Conservation (phyloP, 2,797 vertebrate genomes). For the Coranthus polyacanthus region DNA sequence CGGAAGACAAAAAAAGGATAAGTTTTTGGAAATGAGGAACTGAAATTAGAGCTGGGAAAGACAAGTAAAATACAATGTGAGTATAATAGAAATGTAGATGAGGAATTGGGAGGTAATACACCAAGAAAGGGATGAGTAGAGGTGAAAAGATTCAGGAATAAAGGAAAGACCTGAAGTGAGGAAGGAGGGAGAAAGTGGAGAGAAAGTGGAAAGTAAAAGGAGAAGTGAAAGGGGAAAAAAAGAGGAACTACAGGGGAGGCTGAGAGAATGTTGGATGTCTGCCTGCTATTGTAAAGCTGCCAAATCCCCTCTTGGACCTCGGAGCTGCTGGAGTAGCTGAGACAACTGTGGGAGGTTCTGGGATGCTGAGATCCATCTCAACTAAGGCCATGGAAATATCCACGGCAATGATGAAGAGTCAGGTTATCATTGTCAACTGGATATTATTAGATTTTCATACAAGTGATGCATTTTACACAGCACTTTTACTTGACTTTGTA, state of each 20-base stretch:
- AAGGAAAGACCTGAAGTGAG: neutral
- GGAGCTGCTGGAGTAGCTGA: constrained; percentile 53
- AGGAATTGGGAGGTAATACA: too few species aligned
- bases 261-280: constrained; percentile 53
- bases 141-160: too few species aligned
- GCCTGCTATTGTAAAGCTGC: constrained; percentile 60
- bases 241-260: constrained; percentile 36
- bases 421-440: constrained; percentile 44
- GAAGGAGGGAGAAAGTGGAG: neutral
- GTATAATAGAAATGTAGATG: too few species aligned
- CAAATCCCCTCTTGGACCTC: constrained; percentile 60
- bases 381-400: constrained; percentile 35
- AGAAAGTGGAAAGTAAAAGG: constrained; percentile 33
- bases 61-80: too few species aligned
- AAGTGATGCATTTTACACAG: constrained; percentile 20
- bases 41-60: too few species aligned
- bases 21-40: too few species aligned
- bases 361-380: constrained; percentile 43
- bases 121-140: too few species aligned
- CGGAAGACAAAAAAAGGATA: too few species aligned
- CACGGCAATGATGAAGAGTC: constrained; percentile 39
- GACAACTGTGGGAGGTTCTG: constrained; percentile 63
- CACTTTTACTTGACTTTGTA: constrained; percentile 15
- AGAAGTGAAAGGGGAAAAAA: constrained; percentile 19
- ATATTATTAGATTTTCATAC: constrained; percentile 30